Percentiles rank a stretch among this genome's conserved stretches.
Evolutionary conservation across 1,140 invertebrate genomes (phyloP).

Genomic region (Drosophila bifasciata): DNA sequence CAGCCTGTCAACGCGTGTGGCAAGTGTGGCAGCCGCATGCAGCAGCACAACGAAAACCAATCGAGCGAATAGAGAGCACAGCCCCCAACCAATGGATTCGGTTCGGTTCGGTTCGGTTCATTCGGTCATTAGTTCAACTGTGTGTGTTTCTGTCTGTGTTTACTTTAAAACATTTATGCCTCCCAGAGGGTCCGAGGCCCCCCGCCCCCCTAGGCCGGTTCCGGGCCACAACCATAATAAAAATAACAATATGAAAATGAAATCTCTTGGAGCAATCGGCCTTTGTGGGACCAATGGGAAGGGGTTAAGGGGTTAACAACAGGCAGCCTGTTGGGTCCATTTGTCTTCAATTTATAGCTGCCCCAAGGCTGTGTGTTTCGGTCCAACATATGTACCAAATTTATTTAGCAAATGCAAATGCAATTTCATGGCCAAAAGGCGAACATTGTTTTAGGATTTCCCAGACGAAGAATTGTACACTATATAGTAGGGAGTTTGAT

Average conservation of each 20-base stretch:
- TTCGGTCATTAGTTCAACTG: conserved; percentile 28
- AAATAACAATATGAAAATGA: conserved; percentile 65
- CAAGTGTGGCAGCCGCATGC: conserved; percentile 16
- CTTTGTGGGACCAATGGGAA: not conserved
- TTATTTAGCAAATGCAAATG: conserved; percentile 71
- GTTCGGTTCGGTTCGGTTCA: not conserved
- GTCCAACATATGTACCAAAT: conserved; percentile 59
- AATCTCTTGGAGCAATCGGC: conserved; percentile 24
- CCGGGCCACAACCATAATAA: conserved; percentile 19
- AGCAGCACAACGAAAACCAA: conserved; percentile 1
- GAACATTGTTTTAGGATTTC: not conserved
- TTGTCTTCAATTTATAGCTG: conserved; percentile 65
- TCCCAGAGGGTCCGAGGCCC: not conserved
- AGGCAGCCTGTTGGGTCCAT: conserved; percentile 19
- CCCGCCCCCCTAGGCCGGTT: conserved; percentile 10
- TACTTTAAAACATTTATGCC: conserved; percentile 46
- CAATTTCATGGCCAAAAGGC: conserved; percentile 31
- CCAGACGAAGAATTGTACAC: not conserved
- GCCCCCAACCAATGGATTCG: not conserved
- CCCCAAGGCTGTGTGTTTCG: conserved; percentile 40
- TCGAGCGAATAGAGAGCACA: not conserved
- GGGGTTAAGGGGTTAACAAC: not conserved
- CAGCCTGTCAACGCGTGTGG: conserved; percentile 51
- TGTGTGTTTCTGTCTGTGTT: conserved; percentile 12
- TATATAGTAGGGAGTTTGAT: not conserved